Percentiles rank a stretch among this genome's conserved stretches.
phyloP scores from a whole-genome alignment of 2,888 invertebrate genomes.

The Pherbina coryleti region DNA sequence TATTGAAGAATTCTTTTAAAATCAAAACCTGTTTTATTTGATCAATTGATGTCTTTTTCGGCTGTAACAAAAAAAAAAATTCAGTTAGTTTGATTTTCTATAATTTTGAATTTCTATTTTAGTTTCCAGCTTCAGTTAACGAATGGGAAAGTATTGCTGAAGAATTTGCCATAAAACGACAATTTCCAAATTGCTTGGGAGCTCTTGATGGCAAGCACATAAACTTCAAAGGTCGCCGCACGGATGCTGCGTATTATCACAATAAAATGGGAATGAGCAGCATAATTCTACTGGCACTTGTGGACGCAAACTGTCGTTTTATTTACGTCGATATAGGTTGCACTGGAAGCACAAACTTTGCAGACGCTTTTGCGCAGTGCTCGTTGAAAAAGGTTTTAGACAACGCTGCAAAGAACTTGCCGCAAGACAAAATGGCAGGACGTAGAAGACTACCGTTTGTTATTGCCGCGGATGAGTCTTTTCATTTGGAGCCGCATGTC shows the following conservation, averaged over 20 bases:
- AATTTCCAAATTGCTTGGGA: constrained; percentile 39
- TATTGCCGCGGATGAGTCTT: constrained; percentile 45
- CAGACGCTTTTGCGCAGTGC: constrained; percentile 21
- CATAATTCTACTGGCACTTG: constrained; percentile 42
- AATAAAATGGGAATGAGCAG: constrained; percentile 40
- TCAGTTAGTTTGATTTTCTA: not conserved
- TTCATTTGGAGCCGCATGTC: constrained; percentile 45
- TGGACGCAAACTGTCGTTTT: constrained; percentile 46
- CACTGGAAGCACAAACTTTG: constrained; percentile 35
- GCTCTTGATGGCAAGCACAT: constrained; percentile 47
- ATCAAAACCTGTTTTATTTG: not conserved
- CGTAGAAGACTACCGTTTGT: constrained; percentile 46
- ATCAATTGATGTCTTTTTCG: not conserved
- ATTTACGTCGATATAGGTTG: constrained; percentile 47
- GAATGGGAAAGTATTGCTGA: constrained; percentile 49
- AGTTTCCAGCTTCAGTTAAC: constrained; percentile 34
- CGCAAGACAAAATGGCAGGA: constrained; percentile 43
- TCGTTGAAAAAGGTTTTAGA: not conserved
- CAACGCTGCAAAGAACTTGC: constrained; percentile 12
- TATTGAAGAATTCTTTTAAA: not conserved
- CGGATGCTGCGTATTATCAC: constrained; percentile 27
- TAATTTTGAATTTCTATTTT: constrained; percentile 33
- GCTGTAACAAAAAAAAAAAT: not conserved
- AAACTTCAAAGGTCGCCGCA: constrained; percentile 38
- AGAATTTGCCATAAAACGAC: constrained; percentile 45